A percentile compares a stretch with the other conserved stretches of the same genome.
phyloP scores from a whole-genome alignment of 2,797 vertebrate genomes.

The Sebastes trivittatus region DNA sequence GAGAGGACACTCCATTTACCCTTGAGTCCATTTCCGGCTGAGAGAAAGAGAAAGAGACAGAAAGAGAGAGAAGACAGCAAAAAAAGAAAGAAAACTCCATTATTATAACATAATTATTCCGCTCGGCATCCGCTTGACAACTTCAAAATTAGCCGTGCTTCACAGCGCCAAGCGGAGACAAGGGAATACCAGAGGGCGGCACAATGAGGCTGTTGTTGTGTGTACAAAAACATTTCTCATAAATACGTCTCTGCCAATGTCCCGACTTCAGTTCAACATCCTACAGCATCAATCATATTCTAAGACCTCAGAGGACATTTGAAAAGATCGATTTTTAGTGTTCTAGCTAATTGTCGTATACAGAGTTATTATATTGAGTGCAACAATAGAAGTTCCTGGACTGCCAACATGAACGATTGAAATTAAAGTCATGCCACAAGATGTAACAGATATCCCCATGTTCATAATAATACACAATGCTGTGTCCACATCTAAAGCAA shows the following conservation, averaged over 20 bases:
- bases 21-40: conserved; percentile 90
- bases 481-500: background rate
- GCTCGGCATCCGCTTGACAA: conserved; percentile 34
- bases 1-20: conserved; percentile 89
- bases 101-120: conserved; percentile 47
- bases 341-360: background rate
- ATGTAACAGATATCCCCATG: background rate
- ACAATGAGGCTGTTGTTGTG: conserved; percentile 20
- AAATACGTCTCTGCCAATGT: conserved; percentile 2
- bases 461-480: background rate
- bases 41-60: background rate
- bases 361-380: background rate
- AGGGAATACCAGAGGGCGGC: conserved; percentile 17
- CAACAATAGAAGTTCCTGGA: background rate
- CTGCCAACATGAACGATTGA: background rate
- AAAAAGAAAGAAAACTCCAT: conserved; percentile 31
- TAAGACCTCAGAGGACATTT: conserved; percentile 3
- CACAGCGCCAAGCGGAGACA: conserved; percentile 8
- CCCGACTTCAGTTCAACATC: conserved; percentile 6
- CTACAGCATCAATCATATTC: conserved; percentile 15
- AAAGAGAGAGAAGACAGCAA: background rate
- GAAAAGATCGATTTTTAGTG: background rate
- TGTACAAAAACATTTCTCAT: conserved; percentile 18
- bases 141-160: conserved; percentile 47
- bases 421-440: background rate